Percentiles rank a stretch among this genome's conserved stretches.
These are phyloP conservation scores for Tyria jacobaeae DNA, from an alignment of 2,888 invertebrate genomes.

Conservation along the genomic window DNA sequence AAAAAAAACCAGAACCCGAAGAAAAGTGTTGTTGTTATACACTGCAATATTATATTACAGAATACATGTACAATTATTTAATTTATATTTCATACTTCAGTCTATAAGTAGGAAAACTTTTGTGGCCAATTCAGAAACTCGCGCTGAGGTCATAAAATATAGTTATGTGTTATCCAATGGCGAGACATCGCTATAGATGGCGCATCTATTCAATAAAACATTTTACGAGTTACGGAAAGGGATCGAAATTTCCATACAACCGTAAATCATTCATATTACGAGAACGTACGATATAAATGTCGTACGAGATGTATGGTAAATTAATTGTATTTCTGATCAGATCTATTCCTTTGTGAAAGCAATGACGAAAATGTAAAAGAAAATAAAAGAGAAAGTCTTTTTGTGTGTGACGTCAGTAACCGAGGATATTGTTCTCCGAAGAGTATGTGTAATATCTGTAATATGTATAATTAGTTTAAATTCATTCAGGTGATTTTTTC, in stretches of 20 bases:
- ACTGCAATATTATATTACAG: no score
- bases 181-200: conserved; percentile 29
- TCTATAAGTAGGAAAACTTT: conserved; percentile 7
- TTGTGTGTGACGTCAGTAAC: no score
- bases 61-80: no score
- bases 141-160: conserved; percentile 36
- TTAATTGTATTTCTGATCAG: conserved; percentile 30
- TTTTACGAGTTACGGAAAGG: conserved; percentile 45
- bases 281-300: conserved; percentile 22
- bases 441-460: no score
- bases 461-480: no score
- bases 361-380: neutral
- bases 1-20: no score
- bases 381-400: neutral
- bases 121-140: conserved; percentile 34
- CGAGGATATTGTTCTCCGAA: no score
- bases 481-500: no score
- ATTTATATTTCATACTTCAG: neutral
- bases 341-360: neutral
- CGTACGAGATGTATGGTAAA: conserved; percentile 22
- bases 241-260: conserved; percentile 31
- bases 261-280: conserved; percentile 43
- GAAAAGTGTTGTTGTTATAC: no score
- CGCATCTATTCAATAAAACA: conserved; percentile 52
- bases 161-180: conserved; percentile 41